phyloP scores from a whole-genome alignment of 2,797 vertebrate species.

The Propithecus perrieri region DNA sequence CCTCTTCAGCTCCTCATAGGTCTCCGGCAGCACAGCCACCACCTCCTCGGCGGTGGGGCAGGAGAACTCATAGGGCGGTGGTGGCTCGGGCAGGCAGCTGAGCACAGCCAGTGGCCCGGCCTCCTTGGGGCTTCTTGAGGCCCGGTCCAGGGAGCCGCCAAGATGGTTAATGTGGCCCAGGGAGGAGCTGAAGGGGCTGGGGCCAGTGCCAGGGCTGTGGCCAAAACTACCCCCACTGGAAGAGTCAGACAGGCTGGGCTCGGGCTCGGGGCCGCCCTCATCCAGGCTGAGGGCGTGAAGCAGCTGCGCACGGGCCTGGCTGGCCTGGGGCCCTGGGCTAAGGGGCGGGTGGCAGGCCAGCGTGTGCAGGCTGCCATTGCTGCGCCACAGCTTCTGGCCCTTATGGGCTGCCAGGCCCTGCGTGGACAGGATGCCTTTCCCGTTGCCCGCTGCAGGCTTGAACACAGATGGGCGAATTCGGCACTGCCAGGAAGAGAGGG shows the following conservation, averaged over 20 bases:
- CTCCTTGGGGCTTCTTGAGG: slow-evolving; percentile 86
- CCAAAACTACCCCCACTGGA: slow-evolving; percentile 94
- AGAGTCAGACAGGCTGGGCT: slow-evolving; percentile 95
- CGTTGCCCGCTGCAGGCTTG: slow-evolving; percentile 90
- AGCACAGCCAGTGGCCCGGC: slow-evolving; percentile 88
- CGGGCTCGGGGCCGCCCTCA: slow-evolving; percentile 87
- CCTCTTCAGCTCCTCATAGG: slow-evolving; percentile 94
- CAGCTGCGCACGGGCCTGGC: slow-evolving; percentile 82
- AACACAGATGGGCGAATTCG: slow-evolving; percentile 95
- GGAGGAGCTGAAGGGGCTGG: slow-evolving; percentile 95
- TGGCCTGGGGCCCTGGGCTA: slow-evolving; percentile 79
- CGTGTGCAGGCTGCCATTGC: slow-evolving; percentile 91
- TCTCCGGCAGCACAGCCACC: slow-evolving; percentile 91
- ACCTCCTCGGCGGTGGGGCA: slow-evolving; percentile 92
- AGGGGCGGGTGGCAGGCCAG: slow-evolving; percentile 91
- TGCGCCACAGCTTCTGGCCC: slow-evolving; percentile 93
- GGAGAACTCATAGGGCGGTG: slow-evolving; percentile 94
- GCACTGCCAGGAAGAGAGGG: slow-evolving; percentile 85
- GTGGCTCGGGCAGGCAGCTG: slow-evolving; percentile 92
- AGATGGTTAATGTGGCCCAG: slow-evolving; percentile 98
- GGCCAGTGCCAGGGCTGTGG: slow-evolving; percentile 90
- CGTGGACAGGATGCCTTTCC: slow-evolving; percentile 97
- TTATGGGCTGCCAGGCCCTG: slow-evolving; percentile 94
- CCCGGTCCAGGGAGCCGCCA: slow-evolving; percentile 94
- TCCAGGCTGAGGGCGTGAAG: slow-evolving; percentile 89